Evolutionary conservation across 2,888 invertebrate species (phyloP), one percentile per base, ranked within the genome.

Genomic region (Trileptium ribeirensis): DNA sequence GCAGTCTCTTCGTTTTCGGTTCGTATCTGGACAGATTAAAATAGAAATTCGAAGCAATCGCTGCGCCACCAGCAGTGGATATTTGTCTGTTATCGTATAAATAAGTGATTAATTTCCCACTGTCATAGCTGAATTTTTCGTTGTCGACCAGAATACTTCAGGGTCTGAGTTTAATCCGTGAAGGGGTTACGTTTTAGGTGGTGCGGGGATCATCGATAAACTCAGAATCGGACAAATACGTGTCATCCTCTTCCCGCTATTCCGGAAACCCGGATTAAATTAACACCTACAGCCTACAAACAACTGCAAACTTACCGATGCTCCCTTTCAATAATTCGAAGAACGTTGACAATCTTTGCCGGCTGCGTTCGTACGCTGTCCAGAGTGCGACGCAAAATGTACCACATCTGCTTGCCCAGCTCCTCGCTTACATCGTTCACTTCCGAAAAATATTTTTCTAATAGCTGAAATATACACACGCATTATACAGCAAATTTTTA

Each of bases 241-340:
- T n/a, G 33, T 64, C n/a, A 19, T 64, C 15, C n/a, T 64, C 15
- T n/a, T n/a, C n/a, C n/a, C n/a, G n/a, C n/a, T n/a, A n/a, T n/a
- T n/a, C n/a, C n/a, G n/a, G n/a, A n/a, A n/a, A n/a, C n/a, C n/a
- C n/a, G n/a, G n/a, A n/a, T 64, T 64, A 64, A 64, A 64, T 64
- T 64, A 64, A n/a, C n/a, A n/a, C n/a, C n/a, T n/a, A n/a, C n/a
- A n/a, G n/a, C n/a, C n/a, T n/a, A n/a, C n/a, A n/a, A n/a, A n/a
- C n/a, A n/a, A n/a, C n/a, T n/a, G 8, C 3, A 67, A 75, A 89
- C 34, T n/a, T 67, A 86, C 89, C 94, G 95, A 87, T 99, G 97
- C 89, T 99, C 99, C 80, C 98, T 91, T 89, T 99, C 98, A 86
- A 99, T 95, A 81, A 99, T 97, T 84, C 99, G 91, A 64, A 99